Conservation (phyloP, 2,888 invertebrate species). For the Elaeidobius kamerunicus region DNA sequence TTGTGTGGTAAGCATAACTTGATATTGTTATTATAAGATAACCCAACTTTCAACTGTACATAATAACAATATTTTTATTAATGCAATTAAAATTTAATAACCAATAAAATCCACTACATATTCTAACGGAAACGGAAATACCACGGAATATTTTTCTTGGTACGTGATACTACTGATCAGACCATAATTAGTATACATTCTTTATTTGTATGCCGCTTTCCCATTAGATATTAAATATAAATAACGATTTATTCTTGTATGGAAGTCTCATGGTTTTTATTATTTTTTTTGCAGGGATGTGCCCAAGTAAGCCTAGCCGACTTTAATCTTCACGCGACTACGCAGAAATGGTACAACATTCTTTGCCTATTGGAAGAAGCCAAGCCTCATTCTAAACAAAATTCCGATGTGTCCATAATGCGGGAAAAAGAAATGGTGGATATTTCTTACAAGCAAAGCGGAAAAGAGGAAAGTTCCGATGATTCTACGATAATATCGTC, state of each 20-base stretch:
- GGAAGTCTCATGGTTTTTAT: no score
- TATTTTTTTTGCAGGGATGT: conserved; percentile 69
- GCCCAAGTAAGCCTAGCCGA: conserved; percentile 95
- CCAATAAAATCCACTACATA: neutral
- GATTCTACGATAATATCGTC: conserved; percentile 96
- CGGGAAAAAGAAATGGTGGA: conserved; percentile 38
- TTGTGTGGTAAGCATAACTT: neutral
- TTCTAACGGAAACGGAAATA: conserved; percentile 2
- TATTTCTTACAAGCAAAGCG: conserved; percentile 35
- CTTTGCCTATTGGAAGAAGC: conserved; percentile 64
- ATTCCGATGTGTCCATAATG: conserved; percentile 51
- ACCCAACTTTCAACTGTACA: no score
- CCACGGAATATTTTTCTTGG: no score
- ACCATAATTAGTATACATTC: neutral
- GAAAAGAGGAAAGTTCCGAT: conserved; percentile 89
- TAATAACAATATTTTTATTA: neutral
- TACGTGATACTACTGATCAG: neutral
- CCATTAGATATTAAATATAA: neutral
- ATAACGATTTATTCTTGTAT: neutral
- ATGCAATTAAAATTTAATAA: neutral
- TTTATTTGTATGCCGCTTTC: neutral
- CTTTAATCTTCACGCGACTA: conserved; percentile 79
- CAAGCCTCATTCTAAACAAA: conserved; percentile 11
- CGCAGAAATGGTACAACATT: conserved; percentile 93
- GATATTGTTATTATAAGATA: no score